These are phyloP conservation scores for Nestor notabilis DNA, from an alignment of 2,113 vertebrate species.

Conservation along the genomic window DNA sequence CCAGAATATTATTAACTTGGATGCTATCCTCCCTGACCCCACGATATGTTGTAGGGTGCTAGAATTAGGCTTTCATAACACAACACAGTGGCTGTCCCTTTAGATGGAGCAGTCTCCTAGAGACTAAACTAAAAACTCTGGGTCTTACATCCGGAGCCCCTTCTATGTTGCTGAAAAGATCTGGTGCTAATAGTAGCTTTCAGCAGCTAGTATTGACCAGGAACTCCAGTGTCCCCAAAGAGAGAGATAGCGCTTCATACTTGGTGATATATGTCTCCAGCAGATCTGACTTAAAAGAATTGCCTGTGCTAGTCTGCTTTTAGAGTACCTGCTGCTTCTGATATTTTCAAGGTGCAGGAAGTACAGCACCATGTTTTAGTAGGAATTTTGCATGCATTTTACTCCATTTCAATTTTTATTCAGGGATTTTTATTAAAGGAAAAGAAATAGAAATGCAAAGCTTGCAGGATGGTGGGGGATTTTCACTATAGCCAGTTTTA, in stretches of 20 bases:
- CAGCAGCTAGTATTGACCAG: background rate
- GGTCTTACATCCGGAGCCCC: background rate
- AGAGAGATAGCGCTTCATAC: background rate
- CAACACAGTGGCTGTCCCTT: background rate
- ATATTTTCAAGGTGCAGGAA: background rate
- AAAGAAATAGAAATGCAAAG: background rate
- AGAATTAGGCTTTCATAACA: background rate
- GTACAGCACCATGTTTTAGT: background rate
- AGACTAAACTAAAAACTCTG: background rate
- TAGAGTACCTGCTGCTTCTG: background rate
- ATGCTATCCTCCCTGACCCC: background rate
- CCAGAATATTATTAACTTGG: background rate
- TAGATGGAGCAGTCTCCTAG: background rate
- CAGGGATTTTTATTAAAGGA: background rate
- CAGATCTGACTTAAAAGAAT: background rate
- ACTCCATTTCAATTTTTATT: background rate
- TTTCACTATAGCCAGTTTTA: background rate
- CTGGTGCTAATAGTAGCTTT: background rate
- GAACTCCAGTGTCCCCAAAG: background rate
- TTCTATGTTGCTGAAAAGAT: background rate
- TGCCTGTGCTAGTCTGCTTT: background rate
- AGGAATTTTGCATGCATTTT: background rate
- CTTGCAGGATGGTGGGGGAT: background rate
- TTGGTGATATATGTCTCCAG: background rate
- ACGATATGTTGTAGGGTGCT: background rate